Evolutionary conservation across 2,888 invertebrate species (phyloP).

Genomic region (Nymphalis polychloros): DNA sequence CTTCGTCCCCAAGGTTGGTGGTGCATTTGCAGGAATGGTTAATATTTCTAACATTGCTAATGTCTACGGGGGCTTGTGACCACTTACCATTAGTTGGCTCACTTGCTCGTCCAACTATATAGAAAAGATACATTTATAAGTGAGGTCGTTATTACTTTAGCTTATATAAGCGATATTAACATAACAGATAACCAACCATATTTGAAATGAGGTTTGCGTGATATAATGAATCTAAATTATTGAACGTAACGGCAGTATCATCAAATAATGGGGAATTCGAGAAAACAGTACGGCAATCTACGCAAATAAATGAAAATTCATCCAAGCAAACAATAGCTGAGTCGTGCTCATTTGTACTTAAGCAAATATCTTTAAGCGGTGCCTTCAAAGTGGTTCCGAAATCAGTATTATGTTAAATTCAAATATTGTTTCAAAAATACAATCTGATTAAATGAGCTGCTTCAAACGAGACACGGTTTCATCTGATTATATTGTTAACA

Average conservation of each 20-base stretch:
- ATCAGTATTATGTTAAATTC: conserved; percentile 37
- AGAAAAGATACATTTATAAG: no score
- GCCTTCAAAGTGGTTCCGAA: conserved; percentile 34
- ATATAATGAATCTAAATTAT: conserved; percentile 45
- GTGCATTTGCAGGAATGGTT: no score
- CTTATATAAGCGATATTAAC: no score
- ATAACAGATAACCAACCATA: not conserved
- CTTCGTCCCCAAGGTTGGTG: no score
- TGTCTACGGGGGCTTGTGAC: no score
- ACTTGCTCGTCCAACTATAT: no score
- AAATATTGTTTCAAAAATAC: conserved; percentile 29
- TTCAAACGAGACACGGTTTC: not conserved
- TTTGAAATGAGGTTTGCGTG: conserved; percentile 4
- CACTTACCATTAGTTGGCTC: no score
- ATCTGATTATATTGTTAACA: not conserved
- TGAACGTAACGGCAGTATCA: conserved; percentile 52
- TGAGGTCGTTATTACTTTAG: no score
- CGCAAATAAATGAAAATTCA: conserved; percentile 64
- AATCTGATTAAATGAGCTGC: conserved; percentile 15
- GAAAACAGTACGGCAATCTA: conserved; percentile 47
- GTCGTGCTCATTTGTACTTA: conserved; percentile 49
- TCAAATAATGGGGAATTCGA: conserved; percentile 48
- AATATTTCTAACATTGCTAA: no score
- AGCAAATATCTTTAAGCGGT: conserved; percentile 58
- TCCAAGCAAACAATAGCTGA: conserved; percentile 55